Percentiles rank a stretch among this genome's conserved stretches.
These are phyloP conservation scores for Zosterops japonicus DNA, from an alignment of 2,113 vertebrate genomes.

Conservation along the genomic window DNA sequence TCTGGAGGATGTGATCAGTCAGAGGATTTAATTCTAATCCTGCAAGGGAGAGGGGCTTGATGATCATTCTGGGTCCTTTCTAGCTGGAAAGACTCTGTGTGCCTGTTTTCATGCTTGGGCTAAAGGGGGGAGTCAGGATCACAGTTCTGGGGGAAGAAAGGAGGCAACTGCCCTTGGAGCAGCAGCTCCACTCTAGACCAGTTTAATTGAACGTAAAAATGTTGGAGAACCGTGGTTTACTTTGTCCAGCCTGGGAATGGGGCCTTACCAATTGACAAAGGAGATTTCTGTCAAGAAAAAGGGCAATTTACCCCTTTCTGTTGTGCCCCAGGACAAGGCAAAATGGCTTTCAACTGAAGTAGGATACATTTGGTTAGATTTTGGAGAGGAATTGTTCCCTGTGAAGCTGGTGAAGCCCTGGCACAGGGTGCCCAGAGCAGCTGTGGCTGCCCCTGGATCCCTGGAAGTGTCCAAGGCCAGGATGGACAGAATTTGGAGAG, in stretches of 20 bases:
- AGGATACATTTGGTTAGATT: background rate
- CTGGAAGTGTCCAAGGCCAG: background rate
- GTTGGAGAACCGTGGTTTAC: background rate
- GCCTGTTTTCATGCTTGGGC: background rate
- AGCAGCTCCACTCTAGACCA: background rate
- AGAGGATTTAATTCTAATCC: background rate
- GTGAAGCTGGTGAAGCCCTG: background rate
- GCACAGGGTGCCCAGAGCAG: no score
- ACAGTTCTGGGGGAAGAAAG: background rate
- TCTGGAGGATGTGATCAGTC: background rate
- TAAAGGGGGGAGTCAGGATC: background rate
- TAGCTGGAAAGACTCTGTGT: background rate
- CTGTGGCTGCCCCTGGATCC: background rate
- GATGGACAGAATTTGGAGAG: background rate
- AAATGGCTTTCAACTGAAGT: background rate
- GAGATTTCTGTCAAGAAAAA: background rate
- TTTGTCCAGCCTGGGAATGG: background rate
- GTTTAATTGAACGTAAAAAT: background rate
- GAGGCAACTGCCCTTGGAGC: background rate
- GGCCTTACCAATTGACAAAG: background rate
- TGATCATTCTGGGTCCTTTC: background rate
- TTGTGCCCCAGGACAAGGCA: background rate
- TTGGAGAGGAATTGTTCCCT: rapidly evolving
- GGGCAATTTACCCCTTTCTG: background rate
- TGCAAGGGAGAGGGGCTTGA: background rate